Base-by-base conservation (phyloP, 2,113 vertebrate species). In the Lycaon pictus region DNA sequence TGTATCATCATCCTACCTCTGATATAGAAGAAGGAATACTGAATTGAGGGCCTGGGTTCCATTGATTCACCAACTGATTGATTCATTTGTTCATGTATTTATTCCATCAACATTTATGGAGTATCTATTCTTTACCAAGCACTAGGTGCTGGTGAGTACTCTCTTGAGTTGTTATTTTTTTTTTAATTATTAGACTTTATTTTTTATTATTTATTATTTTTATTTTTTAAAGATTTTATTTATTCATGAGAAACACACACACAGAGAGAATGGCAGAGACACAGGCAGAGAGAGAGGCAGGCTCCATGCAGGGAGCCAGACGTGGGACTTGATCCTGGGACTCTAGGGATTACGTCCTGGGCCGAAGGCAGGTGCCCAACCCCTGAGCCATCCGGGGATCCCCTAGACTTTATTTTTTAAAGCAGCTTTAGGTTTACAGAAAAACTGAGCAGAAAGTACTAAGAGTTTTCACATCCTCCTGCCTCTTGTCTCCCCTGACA, bases 381-480 rank as follows among this genome's bases (percentile, higher is more conserved):
- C 43, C 5, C 43, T 43, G 43, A 6, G 6, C 43, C 43, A 43
- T 6, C 43, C 43, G 3, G 43, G 43, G 43, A 43, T 43, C 43
- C 43, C 43, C 43, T 43, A 43, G 43, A 43, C 43, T 43, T 43
- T 43, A 43, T 43, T 35, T 72, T 96, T 96, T 91, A 87, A 74
- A 93, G 55, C 3, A 86, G 35, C 89, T 95, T 97, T 85, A 94
- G 48, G 32, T 92, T 94, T 90, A 56, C 32, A 95, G 67, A 94
- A 95, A 83, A 86, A 90, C 32, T 8, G 32, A 92, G 65, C 53
- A 92, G 63, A 56, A 97, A 86, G 60, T 65, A 55, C 11, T 81
- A 58, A 80, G 37, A 84, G 1, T 71, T 56, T 63, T 89, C 20
- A 32, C 23, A 22, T n/a, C 15, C 29, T 56, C 4, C 29, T 60